Percentiles rank a stretch among this genome's conserved stretches.
Evolutionary conservation across 2,797 vertebrate genomes (phyloP).

Genomic region (Sandelia bainsii): DNA sequence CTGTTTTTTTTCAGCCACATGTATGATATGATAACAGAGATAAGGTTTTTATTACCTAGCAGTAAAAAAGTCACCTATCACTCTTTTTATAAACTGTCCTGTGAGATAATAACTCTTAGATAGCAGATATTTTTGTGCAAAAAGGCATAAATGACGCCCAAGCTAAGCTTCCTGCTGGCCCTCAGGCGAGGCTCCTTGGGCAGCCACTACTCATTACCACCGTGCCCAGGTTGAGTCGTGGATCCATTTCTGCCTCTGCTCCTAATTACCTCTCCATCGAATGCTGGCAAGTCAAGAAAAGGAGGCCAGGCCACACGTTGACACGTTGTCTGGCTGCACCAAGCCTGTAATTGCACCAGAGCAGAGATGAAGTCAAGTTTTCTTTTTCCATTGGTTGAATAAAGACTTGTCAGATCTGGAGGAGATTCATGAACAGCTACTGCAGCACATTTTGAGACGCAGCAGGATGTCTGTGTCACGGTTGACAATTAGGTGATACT

Average conservation of each 20-base stretch:
- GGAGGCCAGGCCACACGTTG: conserved; percentile 31
- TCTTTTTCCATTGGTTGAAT: neutral
- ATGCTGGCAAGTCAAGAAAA: conserved; percentile 3
- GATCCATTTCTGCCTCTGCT: conserved; percentile 50
- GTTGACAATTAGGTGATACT: neutral
- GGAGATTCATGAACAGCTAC: conserved; percentile 20
- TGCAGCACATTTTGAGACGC: neutral
- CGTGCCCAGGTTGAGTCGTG: conserved; percentile 41
- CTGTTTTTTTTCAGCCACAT: neutral
- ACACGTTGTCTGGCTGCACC: conserved; percentile 29
- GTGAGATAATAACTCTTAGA: conserved; percentile 34
- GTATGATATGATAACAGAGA: neutral
- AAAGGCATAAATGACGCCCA: conserved; percentile 25
- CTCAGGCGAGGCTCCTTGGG: conserved; percentile 29
- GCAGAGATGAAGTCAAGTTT: neutral
- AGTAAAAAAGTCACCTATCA: conserved; percentile 24
- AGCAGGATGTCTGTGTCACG: neutral
- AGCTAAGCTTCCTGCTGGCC: conserved; percentile 37
- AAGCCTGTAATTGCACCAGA: conserved; percentile 23
- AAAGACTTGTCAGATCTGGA: conserved; percentile 11
- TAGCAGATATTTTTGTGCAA: conserved; percentile 32
- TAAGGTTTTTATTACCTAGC: conserved; percentile 2
- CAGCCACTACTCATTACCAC: conserved; percentile 52
- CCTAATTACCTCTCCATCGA: conserved; percentile 54
- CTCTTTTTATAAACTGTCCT: conserved; percentile 10